A percentile compares a stretch with the other conserved stretches of the same genome.
phyloP scores from a whole-genome alignment of 2,888 invertebrate genomes.

The Oscheius myriophilus region DNA sequence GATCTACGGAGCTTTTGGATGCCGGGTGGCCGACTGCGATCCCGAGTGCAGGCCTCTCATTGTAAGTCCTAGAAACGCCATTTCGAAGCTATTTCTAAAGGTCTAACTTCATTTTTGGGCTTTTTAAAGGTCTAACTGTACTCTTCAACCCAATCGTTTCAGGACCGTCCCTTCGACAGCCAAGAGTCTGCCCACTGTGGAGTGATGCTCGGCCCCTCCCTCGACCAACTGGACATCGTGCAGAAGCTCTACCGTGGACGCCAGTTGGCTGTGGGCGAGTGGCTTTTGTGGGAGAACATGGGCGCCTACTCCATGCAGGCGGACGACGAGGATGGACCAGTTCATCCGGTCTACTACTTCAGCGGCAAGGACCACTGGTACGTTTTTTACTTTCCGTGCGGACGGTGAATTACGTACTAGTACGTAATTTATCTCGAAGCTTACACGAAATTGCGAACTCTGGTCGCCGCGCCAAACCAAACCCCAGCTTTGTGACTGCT shows the following conservation, averaged over 20 bases:
- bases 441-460: too few relatives aligned
- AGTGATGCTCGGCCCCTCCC: conserved; percentile 53
- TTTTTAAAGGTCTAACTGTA: too few relatives aligned
- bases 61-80: too few relatives aligned
- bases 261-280: conserved; percentile 64
- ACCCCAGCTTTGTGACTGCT: too few relatives aligned
- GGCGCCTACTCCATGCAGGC: conserved; percentile 92
- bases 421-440: neutral
- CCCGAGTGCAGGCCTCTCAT: conserved; percentile 60
- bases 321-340: conserved; percentile 87
- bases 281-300: conserved; percentile 90
- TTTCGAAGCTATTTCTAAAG: too few relatives aligned
- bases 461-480: too few relatives aligned
- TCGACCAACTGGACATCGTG: conserved; percentile 54
- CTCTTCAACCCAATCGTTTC: too few relatives aligned
- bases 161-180: neutral
- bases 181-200: conserved; percentile 36
- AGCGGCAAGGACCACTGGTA: conserved; percentile 53
- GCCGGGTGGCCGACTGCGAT: conserved; percentile 73
- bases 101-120: too few relatives aligned
- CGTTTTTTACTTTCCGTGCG: neutral
- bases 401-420: neutral
- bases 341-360: conserved; percentile 75
- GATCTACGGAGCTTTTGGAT: conserved; percentile 78
- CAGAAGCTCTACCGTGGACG: conserved; percentile 50